Base-by-base conservation (phyloP, 1,140 invertebrate genomes). In the Monomorium pharaonis region DNA sequence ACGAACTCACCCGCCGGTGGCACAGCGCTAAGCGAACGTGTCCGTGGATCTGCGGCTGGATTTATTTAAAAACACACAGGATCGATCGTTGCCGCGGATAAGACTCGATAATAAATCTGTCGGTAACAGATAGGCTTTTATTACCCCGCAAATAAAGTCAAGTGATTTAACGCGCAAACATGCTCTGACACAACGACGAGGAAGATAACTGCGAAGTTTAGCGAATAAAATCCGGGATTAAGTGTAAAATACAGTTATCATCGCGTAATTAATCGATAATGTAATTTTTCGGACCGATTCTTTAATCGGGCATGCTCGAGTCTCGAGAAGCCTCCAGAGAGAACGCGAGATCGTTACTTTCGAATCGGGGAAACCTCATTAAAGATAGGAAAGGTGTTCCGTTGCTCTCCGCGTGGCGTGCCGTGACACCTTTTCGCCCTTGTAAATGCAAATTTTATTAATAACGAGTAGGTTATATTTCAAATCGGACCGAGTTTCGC, bases 401-500 rank as follows among this genome's bases (percentile, higher is more conserved):
- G 63, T 86, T 75, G 88, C 21, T 84, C 60, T 63, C n/a, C 56
- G 77, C 72, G 74, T 87, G 60, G 85, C 88, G 86, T 92, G 88
- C 88, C 86, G 80, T 88, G 86, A 89, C 91, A 88, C 88, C 91
- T 93, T 93, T 90, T 91, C 93, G 88, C 91, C 92, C 93, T 94
- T 93, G 93, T 93, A 92, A 93, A 94, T 94, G 93, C 89, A 92
- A 94, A 93, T 94, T 93, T 93, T 91, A 93, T 93, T 93, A 93
- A 94, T 93, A 93, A 94, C 92, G 90, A 91, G 84, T 86, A 78
- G 89, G 88, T 90, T 92, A 88, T 93, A 92, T 93, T 91, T 92
- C 89, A 91, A 92, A 93, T 90, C 91, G 90, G 88, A 86, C 85
- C 85, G 84, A 88, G 87, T 90, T 91, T 92, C 89, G 86, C 88